Evolutionary conservation across 2,113 vertebrate species (phyloP).

Genomic region (Synchiropus splendidus): DNA sequence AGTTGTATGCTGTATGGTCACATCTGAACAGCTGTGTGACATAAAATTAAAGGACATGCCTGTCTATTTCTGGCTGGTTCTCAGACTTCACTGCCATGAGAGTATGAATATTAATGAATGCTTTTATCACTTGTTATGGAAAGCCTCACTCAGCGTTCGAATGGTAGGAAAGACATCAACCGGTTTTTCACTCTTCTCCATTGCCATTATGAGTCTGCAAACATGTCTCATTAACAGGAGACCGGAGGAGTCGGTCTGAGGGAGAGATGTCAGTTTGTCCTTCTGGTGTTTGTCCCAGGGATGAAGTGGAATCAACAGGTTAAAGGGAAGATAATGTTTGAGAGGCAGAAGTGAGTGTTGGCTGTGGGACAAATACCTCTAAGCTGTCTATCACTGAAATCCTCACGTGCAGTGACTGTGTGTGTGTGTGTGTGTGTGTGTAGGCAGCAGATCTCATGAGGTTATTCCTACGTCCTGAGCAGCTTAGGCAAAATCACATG

Average conservation of each 20-base stretch:
- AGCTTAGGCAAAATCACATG: constrained; percentile 45
- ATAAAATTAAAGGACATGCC: constrained; percentile 36
- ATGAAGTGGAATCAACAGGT: no score
- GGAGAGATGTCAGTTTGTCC: no score
- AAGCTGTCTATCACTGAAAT: constrained; percentile 34
- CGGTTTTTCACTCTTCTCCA: constrained; percentile 11
- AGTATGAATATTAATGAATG: constrained; percentile 45
- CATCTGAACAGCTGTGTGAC: constrained; percentile 27
- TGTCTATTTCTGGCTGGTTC: constrained; percentile 41
- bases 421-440: constrained; percentile 10
- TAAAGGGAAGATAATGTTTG: no score
- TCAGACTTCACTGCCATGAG: constrained; percentile 32
- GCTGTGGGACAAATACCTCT: constrained; percentile 17
- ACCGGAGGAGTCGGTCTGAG: no score
- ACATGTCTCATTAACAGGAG: no score
- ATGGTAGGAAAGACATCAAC: constrained; percentile 33
- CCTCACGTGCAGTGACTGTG: constrained; percentile 39
- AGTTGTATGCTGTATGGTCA: constrained; percentile 10
- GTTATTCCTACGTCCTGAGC: constrained; percentile 36
- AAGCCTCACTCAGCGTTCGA: constrained; percentile 24
- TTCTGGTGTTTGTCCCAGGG: no score
- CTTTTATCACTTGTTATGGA: constrained; percentile 41
- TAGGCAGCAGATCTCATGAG: no score
- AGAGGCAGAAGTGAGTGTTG: no score
- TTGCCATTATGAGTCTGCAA: no score